Evolutionary conservation across 2,113 vertebrate genomes (phyloP).

Genomic region (Pantherophis guttatus): DNA sequence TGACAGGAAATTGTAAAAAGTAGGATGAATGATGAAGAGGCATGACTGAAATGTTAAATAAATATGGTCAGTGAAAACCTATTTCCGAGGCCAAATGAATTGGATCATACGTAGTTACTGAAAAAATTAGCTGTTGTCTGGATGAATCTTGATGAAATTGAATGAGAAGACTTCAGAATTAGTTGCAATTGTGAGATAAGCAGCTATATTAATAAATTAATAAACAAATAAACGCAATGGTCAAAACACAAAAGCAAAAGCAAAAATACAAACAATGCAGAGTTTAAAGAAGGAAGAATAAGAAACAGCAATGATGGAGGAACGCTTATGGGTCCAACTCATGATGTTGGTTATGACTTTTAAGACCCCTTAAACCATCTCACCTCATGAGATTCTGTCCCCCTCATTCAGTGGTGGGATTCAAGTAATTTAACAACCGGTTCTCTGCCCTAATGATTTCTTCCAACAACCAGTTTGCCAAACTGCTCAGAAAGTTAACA

Average conservation of each 20-base stretch:
- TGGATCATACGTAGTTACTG: background rate
- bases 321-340: background rate
- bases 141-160: background rate
- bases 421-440: too few species aligned
- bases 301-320: background rate
- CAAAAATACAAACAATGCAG: background rate
- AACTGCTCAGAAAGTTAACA: too few species aligned
- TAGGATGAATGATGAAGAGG: background rate
- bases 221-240: background rate
- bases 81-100: background rate
- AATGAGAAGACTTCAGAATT: background rate
- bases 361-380: background rate
- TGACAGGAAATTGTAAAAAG: background rate
- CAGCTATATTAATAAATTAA: background rate
- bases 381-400: background rate
- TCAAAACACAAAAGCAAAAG: background rate
- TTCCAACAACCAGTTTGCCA: too few species aligned
- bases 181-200: background rate
- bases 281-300: background rate
- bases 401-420: background rate
- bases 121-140: background rate
- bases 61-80: background rate
- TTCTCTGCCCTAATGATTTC: too few species aligned
- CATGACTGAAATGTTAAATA: background rate
- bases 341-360: background rate